Conservation (phyloP, 2,113 vertebrate species). For the Pseudonaja textilis region DNA sequence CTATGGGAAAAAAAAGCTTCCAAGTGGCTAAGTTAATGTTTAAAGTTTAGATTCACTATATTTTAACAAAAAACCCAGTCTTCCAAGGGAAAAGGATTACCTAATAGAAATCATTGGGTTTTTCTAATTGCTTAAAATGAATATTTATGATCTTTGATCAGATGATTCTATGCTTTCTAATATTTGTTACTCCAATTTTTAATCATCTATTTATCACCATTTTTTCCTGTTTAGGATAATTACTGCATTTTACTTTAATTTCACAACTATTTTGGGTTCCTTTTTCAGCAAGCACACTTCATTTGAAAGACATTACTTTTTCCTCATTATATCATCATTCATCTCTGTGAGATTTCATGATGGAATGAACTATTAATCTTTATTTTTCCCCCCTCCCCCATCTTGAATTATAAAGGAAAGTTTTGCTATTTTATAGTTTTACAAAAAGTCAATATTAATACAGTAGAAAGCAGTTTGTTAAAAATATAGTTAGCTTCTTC, state of each 20-base stretch:
- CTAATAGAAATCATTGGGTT: constrained; percentile 24
- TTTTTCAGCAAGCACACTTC: background rate
- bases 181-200: constrained; percentile 18
- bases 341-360: background rate
- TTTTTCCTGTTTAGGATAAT: constrained; percentile 5
- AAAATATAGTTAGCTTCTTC: background rate
- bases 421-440: constrained; percentile 27
- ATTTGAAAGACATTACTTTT: background rate
- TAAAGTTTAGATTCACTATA: background rate
- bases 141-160: constrained; percentile 33
- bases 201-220: constrained; percentile 11
- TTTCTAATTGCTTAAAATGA: constrained; percentile 33
- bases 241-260: constrained; percentile 36
- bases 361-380: constrained; percentile 5
- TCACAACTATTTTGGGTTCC: background rate
- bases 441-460: constrained; percentile 28
- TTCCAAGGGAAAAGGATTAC: accelerated
- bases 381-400: background rate
- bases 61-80: background rate
- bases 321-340: background rate
- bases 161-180: background rate
- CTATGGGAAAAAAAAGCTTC: background rate
- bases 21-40: background rate
- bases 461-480: constrained; percentile 29
- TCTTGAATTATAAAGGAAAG: background rate